phyloP scores from a whole-genome alignment of 1,140 invertebrate species.

The Philotrypesis tridentata region DNA sequence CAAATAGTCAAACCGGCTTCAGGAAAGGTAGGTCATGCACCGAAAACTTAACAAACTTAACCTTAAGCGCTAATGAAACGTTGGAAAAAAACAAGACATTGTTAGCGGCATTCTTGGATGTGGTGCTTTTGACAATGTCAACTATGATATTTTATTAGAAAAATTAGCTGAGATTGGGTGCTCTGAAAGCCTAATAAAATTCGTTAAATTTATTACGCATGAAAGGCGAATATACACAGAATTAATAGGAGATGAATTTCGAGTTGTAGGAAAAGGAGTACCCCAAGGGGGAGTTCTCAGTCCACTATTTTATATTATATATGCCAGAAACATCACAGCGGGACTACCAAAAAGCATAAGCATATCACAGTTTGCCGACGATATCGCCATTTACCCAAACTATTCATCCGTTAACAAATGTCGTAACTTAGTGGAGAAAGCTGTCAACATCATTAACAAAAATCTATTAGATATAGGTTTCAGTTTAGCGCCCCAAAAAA shows the following conservation, averaged over 20 bases:
- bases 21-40: not conserved
- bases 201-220: slow-evolving; percentile 8
- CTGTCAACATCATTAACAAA: too few relatives aligned
- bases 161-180: not conserved
- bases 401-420: not conserved
- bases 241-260: not conserved
- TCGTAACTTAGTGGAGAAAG: too few relatives aligned
- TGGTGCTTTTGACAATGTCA: slow-evolving; percentile 46
- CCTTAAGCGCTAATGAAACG: too few relatives aligned
- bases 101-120: slow-evolving; percentile 3
- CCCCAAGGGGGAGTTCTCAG: slow-evolving; percentile 11
- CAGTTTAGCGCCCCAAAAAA: not conserved
- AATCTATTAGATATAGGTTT: not conserved
- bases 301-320: not conserved
- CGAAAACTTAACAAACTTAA: too few relatives aligned
- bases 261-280: not conserved
- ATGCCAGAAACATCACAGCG: not conserved
- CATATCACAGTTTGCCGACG: slow-evolving; percentile 3
- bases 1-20: too few relatives aligned
- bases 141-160: not conserved
- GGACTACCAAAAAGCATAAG: not conserved
- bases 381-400: not conserved
- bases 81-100: not conserved
- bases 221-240: not conserved
- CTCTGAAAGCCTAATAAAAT: not conserved